These are phyloP conservation scores for Unio pictorum DNA, from an alignment of 2,888 invertebrate species.

Conservation along the genomic window DNA sequence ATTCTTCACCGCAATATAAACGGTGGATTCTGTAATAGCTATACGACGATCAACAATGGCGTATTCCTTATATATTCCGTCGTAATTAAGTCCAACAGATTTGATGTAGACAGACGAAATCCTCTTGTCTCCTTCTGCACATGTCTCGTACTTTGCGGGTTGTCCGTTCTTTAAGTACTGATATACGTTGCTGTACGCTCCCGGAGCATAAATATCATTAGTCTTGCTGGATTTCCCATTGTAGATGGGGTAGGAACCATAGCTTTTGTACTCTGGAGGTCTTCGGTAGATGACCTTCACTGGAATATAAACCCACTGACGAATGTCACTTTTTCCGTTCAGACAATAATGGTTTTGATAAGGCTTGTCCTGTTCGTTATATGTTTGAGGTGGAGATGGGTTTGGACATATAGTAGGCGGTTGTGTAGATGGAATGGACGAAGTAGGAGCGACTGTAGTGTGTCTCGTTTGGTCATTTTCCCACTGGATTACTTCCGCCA, in stretches of 20 bases:
- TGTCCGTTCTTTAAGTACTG: slow-evolving; percentile 25
- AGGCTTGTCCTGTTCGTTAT: slow-evolving; percentile 12
- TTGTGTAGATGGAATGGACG: no score
- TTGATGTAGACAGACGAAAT: slow-evolving; percentile 52
- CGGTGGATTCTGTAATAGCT: slow-evolving; percentile 51
- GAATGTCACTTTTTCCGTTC: slow-evolving; percentile 50
- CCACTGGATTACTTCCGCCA: slow-evolving; percentile 28
- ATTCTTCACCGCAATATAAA: slow-evolving; percentile 51
- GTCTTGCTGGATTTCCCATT: slow-evolving; percentile 34
- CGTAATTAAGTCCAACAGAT: slow-evolving; percentile 57
- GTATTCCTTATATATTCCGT: slow-evolving; percentile 58
- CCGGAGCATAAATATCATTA: slow-evolving; percentile 54
- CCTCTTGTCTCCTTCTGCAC: slow-evolving; percentile 33
- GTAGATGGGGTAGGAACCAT: slow-evolving; percentile 47
- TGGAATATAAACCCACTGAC: slow-evolving; percentile 58
- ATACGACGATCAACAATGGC: slow-evolving; percentile 58
- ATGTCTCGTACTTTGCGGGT: slow-evolving; percentile 34
- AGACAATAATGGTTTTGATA: slow-evolving; percentile 58
- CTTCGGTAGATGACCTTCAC: slow-evolving; percentile 52
- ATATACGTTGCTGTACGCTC: slow-evolving; percentile 31
- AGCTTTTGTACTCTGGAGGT: slow-evolving; percentile 49
- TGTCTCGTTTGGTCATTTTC: slow-evolving; percentile 16
- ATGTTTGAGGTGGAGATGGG: no score
- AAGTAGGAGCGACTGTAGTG: no score
- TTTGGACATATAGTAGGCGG: no score